These are phyloP conservation scores for Venusia cambrica DNA, from an alignment of 2,888 invertebrate species.

Conservation along the genomic window DNA sequence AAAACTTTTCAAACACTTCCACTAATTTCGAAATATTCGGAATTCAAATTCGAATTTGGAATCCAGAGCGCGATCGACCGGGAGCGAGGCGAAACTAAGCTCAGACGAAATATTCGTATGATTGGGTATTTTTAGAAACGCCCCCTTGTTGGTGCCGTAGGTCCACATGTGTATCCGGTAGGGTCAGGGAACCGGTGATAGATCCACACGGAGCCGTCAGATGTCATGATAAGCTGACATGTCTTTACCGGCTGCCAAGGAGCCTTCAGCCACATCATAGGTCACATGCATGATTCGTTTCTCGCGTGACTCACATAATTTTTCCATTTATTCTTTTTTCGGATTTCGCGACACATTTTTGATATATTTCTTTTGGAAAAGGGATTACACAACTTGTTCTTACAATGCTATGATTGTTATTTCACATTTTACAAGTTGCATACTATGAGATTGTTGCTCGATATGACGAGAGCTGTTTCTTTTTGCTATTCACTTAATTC, in stretches of 20 bases:
- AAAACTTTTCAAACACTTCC: slow-evolving; percentile 32
- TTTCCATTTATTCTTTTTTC: not conserved
- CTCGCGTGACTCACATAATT: slow-evolving; percentile 8
- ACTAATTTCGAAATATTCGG: slow-evolving; percentile 29
- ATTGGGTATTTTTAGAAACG: slow-evolving; percentile 74
- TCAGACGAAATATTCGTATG: slow-evolving; percentile 47
- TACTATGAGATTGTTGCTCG: no score
- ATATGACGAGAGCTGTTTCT: no score
- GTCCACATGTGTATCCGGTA: slow-evolving; percentile 54
- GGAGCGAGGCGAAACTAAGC: slow-evolving; percentile 61
- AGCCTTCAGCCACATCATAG: slow-evolving; percentile 4
- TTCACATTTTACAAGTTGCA: no score
- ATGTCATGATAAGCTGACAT: slow-evolving; percentile 23
- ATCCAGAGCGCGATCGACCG: slow-evolving; percentile 36
- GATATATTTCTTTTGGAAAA: slow-evolving; percentile 1
- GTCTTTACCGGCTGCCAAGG: slow-evolving; percentile 26
- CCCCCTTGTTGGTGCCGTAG: slow-evolving; percentile 63
- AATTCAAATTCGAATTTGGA: slow-evolving; percentile 30
- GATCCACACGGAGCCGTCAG: slow-evolving; percentile 24
- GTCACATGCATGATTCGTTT: slow-evolving; percentile 6
- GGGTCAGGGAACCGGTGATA: slow-evolving; percentile 48
- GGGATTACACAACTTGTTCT: no score
- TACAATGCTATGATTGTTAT: no score
- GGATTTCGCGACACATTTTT: no score
- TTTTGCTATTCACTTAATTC: no score